Base-by-base conservation (phyloP, 1,140 invertebrate genomes). In the Drosophila kurseongensis region DNA sequence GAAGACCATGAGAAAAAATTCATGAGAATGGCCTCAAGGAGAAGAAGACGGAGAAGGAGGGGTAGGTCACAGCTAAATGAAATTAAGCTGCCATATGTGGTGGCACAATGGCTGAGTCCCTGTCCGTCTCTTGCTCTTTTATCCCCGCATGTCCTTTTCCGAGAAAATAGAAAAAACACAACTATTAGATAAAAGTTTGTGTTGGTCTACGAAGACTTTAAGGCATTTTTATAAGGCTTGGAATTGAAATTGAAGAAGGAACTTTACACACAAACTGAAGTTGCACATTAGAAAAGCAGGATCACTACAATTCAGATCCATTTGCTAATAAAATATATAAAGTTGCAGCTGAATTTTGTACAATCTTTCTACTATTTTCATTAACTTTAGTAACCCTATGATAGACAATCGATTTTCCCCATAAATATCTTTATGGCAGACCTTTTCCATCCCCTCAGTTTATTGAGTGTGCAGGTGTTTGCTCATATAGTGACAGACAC, bases 1-100 rank as follows among this genome's bases (percentile, higher is more conserved):
- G 51, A 38, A 36, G 68, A 50, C 72, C 72, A 75, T 75, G 72
- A 72, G 66, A 75, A 75, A 38, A 75, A 75, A 75, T 75, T 41
- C 59, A 75, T 57, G 59, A 50, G 69, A 50, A 50, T 35, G 59
- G 56, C 42, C 12, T 10, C 12, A 47, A 65, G 63, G 13, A 47
- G 8, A 29, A 0, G 18, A n/a, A n/a, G n/a, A n/a, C n/a, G n/a
- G n/a, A 27, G 38, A 35, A 10, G 10, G 36, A 10, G n/a, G 14
- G 14, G 63, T 42, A 54, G 9, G 41, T 40, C 51, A 44, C 35
- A 42, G 38, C 72, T 75, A 75, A 75, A 75, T 75, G 51, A 75
- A 75, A 75, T 75, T 75, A 75, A 75, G 72, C 72, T 51, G 59
- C 71, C 50, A 75, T 35, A 51, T 65, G 69, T 51, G 58, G 69